Base-by-base conservation (phyloP, 2,888 invertebrate species). In the Acleris emargana region DNA sequence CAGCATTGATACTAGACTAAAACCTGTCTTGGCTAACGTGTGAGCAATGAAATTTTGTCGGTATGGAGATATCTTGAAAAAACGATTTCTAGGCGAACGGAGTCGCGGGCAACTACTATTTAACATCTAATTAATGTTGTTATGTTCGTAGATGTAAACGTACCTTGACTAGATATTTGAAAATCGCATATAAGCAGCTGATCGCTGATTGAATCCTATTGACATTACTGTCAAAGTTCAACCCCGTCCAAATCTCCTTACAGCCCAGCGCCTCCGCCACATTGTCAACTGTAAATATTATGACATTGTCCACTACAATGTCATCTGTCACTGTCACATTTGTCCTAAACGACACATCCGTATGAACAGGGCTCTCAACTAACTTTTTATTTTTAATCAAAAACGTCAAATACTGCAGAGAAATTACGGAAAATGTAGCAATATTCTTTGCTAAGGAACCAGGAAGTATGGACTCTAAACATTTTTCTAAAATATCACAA, bases 151-250 rank as follows among this genome's bases (percentile, higher is more conserved):
- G 16, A n/a, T 43, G 32, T 43, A 38, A 20, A 71, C 79, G 76
- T 71, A 93, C 93, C 84, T 92, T 91, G 1, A 91, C 89, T 55
- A 90, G 79, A 81, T 93, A 90, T 68, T 91, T 91, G 5, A 92
- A 85, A 25, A 91, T 78, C 0, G 91, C 91, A 71, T 88, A 93
- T 73, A 93, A 77, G 67, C 93, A 93, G 67, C 92, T 90, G 0
- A 93, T 85, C 1, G 92, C 91, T 1, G 93, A 93, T 60, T 93
- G 93, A 1, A 84, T 87, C 59, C 91, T 83, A 73, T 90, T 90
- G 3, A 80, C 71, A 72, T 93, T 92, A 1, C 79, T 81, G 62
- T 93, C 92, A 0, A 77, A 73, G 68, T 93, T 93, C 72, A 93
- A 71, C 62, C 91, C 89, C 0, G 78, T 73, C 92, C 92, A 93